phyloP scores from a whole-genome alignment of 2,888 invertebrate genomes.

The Amblyjoppa proteus region DNA sequence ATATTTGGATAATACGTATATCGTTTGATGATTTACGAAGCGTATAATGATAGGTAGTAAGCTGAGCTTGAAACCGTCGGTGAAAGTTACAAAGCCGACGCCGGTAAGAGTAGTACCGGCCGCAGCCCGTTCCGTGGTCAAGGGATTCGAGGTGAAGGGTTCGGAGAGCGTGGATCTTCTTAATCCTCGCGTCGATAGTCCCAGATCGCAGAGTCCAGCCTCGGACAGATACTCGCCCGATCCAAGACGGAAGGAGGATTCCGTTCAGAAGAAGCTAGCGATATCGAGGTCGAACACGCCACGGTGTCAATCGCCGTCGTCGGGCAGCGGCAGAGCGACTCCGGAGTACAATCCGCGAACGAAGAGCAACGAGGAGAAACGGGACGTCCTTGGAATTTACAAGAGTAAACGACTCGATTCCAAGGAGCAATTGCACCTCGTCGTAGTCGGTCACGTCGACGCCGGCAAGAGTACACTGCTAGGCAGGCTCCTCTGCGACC shows the following conservation, averaged over 20 bases:
- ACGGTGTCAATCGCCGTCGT: constrained; percentile 90
- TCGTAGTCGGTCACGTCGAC: constrained; percentile 98
- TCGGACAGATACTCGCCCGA: constrained; percentile 79
- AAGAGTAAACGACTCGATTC: constrained; percentile 91
- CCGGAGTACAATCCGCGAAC: constrained; percentile 75
- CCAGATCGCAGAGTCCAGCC: constrained; percentile 80
- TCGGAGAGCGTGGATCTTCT: constrained; percentile 75
- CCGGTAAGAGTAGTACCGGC: constrained; percentile 81
- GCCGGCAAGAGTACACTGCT: constrained; percentile 99
- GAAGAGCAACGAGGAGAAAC: constrained; percentile 86
- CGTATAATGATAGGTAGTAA: constrained; percentile 85
- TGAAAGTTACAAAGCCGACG: constrained; percentile 75
- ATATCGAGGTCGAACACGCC: constrained; percentile 86
- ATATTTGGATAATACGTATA: not conserved
- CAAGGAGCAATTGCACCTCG: constrained; percentile 96
- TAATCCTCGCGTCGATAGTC: constrained; percentile 75
- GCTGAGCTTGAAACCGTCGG: constrained; percentile 72
- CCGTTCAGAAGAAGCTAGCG: constrained; percentile 75
- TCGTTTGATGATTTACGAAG: constrained; percentile 60
- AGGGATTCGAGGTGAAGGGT: constrained; percentile 79
- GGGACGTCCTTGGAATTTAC: constrained; percentile 88
- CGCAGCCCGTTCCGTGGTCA: constrained; percentile 75
- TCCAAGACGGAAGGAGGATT: constrained; percentile 81
- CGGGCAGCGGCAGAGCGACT: constrained; percentile 86
- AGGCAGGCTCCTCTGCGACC: constrained; percentile 95